phyloP scores from a whole-genome alignment of 2,113 vertebrate species.

The Chamaea fasciata region DNA sequence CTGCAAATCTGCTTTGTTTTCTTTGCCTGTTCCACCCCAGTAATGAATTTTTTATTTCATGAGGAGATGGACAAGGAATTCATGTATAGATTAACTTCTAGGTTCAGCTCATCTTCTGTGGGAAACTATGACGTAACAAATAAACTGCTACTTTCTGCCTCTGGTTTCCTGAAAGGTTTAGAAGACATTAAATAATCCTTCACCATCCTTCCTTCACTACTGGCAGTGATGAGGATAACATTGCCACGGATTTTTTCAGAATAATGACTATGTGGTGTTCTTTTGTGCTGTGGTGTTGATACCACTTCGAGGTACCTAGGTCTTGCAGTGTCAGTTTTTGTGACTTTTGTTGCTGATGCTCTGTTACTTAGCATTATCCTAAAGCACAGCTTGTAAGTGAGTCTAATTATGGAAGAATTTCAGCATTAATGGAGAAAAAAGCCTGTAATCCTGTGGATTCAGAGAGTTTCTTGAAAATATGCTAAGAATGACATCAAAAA shows the following conservation, averaged over 20 bases:
- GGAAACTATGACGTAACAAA: background rate
- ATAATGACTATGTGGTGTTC: background rate
- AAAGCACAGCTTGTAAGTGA: background rate
- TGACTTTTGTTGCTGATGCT: background rate
- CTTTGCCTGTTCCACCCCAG: background rate
- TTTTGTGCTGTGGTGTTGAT: background rate
- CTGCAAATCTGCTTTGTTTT: background rate
- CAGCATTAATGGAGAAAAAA: background rate
- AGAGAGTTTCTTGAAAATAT: background rate
- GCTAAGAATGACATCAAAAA: background rate
- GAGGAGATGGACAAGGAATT: background rate
- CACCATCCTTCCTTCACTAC: background rate
- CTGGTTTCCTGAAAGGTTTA: background rate
- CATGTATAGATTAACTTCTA: background rate
- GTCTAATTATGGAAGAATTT: background rate
- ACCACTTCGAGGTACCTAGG: background rate
- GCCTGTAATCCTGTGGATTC: background rate
- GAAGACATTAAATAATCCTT: background rate
- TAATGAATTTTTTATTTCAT: background rate
- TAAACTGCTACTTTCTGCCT: background rate
- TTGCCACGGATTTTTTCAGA: background rate
- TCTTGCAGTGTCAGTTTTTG: background rate
- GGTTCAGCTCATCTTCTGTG: rapidly evolving
- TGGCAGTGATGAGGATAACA: background rate
- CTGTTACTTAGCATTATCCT: background rate